Evolutionary conservation across 2,888 invertebrate species (phyloP).

Genomic region (Dolomedes plantarius): DNA sequence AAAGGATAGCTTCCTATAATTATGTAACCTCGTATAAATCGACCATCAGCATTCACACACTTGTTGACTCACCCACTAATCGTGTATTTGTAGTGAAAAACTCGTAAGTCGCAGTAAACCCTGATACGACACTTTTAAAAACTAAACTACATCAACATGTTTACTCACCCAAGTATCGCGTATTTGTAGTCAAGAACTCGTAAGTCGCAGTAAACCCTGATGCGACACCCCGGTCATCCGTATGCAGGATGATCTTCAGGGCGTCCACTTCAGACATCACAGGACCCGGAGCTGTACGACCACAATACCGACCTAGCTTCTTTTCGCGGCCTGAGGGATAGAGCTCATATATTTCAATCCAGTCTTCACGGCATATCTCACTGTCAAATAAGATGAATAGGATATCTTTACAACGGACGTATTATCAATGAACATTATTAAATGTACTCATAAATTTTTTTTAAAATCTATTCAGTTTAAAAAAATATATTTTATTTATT

Average conservation of each 20-base stretch:
- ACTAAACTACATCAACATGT: too few relatives aligned
- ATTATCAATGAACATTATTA: too few relatives aligned
- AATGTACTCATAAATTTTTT: too few relatives aligned
- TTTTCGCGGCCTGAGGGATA: slow-evolving; percentile 79
- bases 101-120: slow-evolving; percentile 96
- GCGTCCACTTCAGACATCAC: slow-evolving; percentile 93
- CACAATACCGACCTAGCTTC: slow-evolving; percentile 90
- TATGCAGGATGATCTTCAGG: slow-evolving; percentile 90
- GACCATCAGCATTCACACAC: too few relatives aligned
- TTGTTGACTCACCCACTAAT: slow-evolving; percentile 85
- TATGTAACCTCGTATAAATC: too few relatives aligned
- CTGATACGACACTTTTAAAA: slow-evolving; percentile 94
- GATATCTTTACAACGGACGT: too few relatives aligned
- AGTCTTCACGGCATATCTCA: slow-evolving; percentile 90
- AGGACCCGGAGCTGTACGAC: slow-evolving; percentile 93
- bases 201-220: slow-evolving; percentile 98
- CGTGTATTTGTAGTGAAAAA: slow-evolving; percentile 92
- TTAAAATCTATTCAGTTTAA: too few relatives aligned
- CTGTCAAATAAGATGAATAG: too few relatives aligned
- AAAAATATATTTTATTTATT: too few relatives aligned
- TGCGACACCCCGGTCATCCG: slow-evolving; percentile 89
- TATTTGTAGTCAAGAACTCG: slow-evolving; percentile 91
- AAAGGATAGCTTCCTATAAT: too few relatives aligned
- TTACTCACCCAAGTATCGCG: slow-evolving; percentile 86
- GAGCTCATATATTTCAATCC: slow-evolving; percentile 94